Evolutionary conservation across 2,113 vertebrate genomes (phyloP).

Genomic region (Rhegmatorhina hoffmannsi): DNA sequence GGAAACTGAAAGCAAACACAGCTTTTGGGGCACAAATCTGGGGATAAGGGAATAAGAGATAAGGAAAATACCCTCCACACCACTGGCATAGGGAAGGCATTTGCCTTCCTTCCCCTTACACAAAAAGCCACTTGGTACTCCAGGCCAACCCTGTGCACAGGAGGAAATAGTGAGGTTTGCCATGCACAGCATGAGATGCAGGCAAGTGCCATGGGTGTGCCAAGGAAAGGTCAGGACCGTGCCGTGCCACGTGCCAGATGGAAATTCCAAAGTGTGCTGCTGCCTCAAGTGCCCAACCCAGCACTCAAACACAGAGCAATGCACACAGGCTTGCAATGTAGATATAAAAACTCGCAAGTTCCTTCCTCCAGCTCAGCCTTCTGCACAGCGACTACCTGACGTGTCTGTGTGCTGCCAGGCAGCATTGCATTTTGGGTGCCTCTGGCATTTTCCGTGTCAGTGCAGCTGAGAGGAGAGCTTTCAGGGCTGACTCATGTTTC

Average conservation of each 20-base stretch:
- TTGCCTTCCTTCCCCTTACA: fast-evolving
- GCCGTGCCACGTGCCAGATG: fast-evolving
- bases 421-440: fast-evolving
- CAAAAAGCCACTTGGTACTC: background rate
- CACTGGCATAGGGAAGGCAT: fast-evolving
- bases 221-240: background rate
- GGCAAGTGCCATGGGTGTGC: fast-evolving
- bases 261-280: background rate
- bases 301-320: background rate
- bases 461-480: background rate
- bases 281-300: background rate
- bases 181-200: fast-evolving
- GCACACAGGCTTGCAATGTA: fast-evolving
- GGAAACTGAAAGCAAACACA: background rate
- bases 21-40: background rate
- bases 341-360: background rate
- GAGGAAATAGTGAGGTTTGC: background rate
- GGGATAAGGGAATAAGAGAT: background rate
- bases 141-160: fast-evolving
- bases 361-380: background rate
- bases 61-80: background rate
- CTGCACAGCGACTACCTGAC: fast-evolving
- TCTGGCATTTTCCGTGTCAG: background rate
- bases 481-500: background rate
- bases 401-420: fast-evolving